Conservation (phyloP, 2,113 vertebrate species). For the Oophaga pumilio region DNA sequence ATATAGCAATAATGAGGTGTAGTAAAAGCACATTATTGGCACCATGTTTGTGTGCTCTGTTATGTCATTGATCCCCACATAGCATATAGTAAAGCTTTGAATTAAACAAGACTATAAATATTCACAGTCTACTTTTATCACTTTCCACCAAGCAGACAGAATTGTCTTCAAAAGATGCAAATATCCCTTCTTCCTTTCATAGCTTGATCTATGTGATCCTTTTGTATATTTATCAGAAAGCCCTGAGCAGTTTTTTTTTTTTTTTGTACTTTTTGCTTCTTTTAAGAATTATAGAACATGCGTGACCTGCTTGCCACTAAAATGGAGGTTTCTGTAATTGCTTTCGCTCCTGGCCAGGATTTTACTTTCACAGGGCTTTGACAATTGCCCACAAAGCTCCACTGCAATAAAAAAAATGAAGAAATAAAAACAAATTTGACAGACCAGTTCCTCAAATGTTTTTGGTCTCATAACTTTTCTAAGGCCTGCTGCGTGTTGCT, state of each 20-base stretch:
- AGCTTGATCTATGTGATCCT: background rate
- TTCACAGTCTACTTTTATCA: background rate
- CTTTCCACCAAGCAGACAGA: background rate
- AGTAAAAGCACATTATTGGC: background rate
- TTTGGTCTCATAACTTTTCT: no score
- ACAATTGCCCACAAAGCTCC: no score
- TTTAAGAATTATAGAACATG: background rate
- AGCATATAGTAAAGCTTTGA: background rate
- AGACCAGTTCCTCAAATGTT: no score
- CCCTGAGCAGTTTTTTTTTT: background rate
- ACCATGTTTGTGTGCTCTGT: background rate
- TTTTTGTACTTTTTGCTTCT: no score
- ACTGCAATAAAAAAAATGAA: no score
- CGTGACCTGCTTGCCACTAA: background rate
- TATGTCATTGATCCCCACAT: background rate
- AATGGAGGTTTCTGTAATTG: no score
- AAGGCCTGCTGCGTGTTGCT: no score
- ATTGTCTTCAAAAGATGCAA: constrained; percentile 1
- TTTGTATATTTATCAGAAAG: background rate
- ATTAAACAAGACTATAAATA: no score
- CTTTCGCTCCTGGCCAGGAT: no score
- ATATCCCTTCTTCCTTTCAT: background rate
- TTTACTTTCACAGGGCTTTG: no score
- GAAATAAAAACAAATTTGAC: no score
- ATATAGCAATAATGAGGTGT: background rate